Percentiles rank a stretch among this genome's conserved stretches.
These are phyloP conservation scores for Harpagoxenus sublaevis DNA, from an alignment of 2,888 invertebrate genomes.

Conservation along the genomic window DNA sequence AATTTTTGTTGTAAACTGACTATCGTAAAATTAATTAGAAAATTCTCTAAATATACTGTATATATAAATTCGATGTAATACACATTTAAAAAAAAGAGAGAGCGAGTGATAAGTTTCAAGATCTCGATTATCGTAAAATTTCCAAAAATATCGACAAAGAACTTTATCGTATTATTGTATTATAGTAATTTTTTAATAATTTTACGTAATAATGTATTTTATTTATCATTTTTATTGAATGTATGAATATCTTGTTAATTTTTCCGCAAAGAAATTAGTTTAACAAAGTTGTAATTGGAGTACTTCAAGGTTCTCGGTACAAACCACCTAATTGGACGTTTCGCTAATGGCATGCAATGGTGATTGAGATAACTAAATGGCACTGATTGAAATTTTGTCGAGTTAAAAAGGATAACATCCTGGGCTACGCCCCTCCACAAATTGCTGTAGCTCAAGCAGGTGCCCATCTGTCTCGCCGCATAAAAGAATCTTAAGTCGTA, in stretches of 20 bases:
- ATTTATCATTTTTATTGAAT: background rate
- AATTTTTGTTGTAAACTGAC: background rate
- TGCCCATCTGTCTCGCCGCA: conserved; percentile 50
- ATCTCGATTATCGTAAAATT: background rate
- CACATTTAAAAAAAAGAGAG: background rate
- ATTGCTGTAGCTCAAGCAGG: conserved; percentile 49
- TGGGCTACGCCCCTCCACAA: conserved; percentile 44
- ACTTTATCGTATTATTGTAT: background rate
- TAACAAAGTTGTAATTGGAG: background rate
- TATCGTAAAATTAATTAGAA: background rate
- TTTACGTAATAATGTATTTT: background rate
- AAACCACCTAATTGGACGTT: conserved; percentile 15
- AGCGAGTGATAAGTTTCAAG: background rate
- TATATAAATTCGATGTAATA: background rate
- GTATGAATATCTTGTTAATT: background rate
- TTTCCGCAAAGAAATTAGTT: background rate
- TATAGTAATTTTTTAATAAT: background rate
- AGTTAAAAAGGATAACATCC: conserved; percentile 47
- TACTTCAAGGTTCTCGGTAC: background rate
- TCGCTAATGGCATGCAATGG: conserved; percentile 25
- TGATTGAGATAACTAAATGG: conserved; percentile 50
- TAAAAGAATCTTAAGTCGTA: conserved; percentile 53
- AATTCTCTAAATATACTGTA: background rate
- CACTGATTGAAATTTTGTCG: conserved; percentile 53
- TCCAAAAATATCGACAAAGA: background rate